Conservation (phyloP, 1,140 invertebrate genomes). For the Diabrotica undecimpunctata region DNA sequence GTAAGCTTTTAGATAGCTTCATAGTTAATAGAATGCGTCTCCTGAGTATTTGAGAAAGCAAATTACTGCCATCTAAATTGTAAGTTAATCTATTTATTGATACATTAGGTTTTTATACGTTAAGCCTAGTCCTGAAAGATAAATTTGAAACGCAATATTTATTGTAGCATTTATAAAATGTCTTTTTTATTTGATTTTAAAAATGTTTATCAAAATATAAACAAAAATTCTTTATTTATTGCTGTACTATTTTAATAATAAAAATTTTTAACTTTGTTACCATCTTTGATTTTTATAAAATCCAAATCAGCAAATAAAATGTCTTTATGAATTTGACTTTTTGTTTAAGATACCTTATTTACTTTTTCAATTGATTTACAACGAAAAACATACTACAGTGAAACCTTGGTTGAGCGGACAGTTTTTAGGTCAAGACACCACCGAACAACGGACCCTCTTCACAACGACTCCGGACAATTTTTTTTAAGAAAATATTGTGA, state of each 20-base stretch:
- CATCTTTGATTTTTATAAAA: constrained; percentile 29
- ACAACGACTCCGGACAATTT: no score
- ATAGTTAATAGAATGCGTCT: not conserved
- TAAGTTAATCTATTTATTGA: not conserved
- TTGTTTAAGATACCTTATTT: no score
- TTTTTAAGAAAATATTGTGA: no score
- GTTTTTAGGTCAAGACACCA: no score
- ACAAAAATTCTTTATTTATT: not conserved
- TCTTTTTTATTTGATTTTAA: not conserved
- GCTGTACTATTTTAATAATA: constrained; percentile 6
- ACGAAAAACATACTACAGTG: no score
- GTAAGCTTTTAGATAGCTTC: not conserved
- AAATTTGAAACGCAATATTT: not conserved
- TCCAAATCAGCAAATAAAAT: no score
- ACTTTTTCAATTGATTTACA: no score
- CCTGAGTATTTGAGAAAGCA: not conserved
- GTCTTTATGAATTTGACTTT: no score
- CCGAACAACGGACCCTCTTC: no score
- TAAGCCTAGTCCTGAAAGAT: not conserved
- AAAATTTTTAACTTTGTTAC: not conserved
- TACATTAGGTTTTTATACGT: not conserved
- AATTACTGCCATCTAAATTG: not conserved
- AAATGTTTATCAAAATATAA: not conserved
- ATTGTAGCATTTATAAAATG: not conserved
- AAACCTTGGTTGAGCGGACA: no score